Percentiles rank a stretch among this genome's conserved stretches.
Evolutionary conservation across 2,888 invertebrate species (phyloP).

Genomic region (Lissocephala sabroskyi): DNA sequence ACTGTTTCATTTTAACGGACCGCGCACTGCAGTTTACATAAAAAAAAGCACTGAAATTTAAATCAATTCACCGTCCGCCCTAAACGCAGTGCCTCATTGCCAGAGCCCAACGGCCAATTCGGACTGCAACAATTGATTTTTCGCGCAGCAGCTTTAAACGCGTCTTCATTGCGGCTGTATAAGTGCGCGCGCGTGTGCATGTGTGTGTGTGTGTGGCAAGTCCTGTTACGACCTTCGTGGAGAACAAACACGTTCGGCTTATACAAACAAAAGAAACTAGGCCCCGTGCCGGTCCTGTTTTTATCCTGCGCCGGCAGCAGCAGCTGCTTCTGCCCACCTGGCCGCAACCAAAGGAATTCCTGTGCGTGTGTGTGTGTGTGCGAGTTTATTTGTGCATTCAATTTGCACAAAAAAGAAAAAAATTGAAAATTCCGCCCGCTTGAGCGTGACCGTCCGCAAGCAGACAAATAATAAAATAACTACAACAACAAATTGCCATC

Average conservation of each 20-base stretch:
- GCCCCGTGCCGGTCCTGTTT: not conserved
- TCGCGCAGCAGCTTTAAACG: slow-evolving; percentile 6
- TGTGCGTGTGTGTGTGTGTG: slow-evolving; percentile 15
- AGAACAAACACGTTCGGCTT: no score
- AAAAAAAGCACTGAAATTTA: not conserved
- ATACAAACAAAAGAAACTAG: slow-evolving; percentile 12
- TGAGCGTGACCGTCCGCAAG: slow-evolving; percentile 31
- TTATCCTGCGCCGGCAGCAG: not conserved
- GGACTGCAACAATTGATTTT: slow-evolving; percentile 29
- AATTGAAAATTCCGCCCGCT: slow-evolving; percentile 35
- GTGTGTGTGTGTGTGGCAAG: slow-evolving; percentile 9
- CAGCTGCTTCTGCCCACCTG: not conserved
- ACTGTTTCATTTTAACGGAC: no score
- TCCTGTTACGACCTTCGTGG: slow-evolving; percentile 18
- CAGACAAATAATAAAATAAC: slow-evolving; percentile 7
- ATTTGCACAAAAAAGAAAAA: slow-evolving; percentile 36
- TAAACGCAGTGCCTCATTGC: no score
- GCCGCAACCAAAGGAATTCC: no score
- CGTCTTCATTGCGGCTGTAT: slow-evolving; percentile 13
- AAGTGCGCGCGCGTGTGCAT: slow-evolving; percentile 3
- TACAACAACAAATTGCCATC: slow-evolving; percentile 43
- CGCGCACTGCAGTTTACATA: no score
- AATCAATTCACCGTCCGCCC: no score
- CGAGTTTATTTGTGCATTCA: slow-evolving; percentile 42
- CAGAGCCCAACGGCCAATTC: no score